Conservation (phyloP, 2,888 invertebrate species). For the Candidula unifasciata region DNA sequence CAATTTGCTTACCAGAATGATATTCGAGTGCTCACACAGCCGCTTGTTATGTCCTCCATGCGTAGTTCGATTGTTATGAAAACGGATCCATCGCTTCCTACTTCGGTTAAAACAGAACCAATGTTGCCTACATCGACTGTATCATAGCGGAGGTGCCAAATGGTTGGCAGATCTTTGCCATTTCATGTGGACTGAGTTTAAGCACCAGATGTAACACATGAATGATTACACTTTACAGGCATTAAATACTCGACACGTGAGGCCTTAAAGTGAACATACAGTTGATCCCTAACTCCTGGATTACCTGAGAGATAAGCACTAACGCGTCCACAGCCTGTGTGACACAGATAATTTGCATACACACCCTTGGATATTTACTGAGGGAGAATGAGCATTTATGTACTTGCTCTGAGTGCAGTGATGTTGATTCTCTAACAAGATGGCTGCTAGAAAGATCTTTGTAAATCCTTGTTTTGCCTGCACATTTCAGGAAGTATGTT, state of each 20-base stretch:
- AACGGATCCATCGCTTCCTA: constrained; percentile 52
- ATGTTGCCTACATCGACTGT: constrained; percentile 53
- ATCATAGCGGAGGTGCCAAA: constrained; percentile 50
- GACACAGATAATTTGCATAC: too few species aligned
- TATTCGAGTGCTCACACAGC: constrained; percentile 52
- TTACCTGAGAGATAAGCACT: neutral
- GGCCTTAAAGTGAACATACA: constrained; percentile 34
- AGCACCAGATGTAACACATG: constrained; percentile 8
- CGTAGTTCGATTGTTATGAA: constrained; percentile 56
- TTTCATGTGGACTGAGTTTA: constrained; percentile 34
- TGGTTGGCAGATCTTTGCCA: neutral
- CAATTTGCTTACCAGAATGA: constrained; percentile 84
- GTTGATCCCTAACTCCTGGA: neutral
- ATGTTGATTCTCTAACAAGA: too few species aligned
- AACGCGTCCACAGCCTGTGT: too few species aligned
- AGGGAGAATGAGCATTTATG: too few species aligned
- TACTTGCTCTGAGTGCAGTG: too few species aligned
- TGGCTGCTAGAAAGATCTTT: too few species aligned
- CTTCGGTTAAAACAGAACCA: constrained; percentile 53
- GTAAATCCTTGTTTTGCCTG: too few species aligned
- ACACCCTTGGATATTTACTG: too few species aligned
- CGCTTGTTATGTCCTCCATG: constrained; percentile 51
- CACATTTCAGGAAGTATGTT: too few species aligned
- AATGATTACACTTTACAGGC: neutral
- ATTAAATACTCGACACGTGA: constrained; percentile 11